These are phyloP conservation scores for Siniperca undulata DNA, from an alignment of 2,797 vertebrate species.

Conservation along the genomic window DNA sequence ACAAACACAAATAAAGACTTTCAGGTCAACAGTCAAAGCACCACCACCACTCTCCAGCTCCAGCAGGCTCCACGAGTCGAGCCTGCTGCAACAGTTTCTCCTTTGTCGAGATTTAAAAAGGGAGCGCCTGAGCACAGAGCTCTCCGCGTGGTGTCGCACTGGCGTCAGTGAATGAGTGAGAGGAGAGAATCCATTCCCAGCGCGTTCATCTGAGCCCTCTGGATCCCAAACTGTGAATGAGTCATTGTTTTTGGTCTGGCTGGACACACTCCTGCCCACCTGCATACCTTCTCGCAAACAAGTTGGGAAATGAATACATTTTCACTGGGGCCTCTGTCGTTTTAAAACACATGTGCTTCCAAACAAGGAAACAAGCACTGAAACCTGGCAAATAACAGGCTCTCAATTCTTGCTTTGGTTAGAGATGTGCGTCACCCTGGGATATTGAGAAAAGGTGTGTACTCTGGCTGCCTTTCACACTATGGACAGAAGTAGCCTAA, in stretches of 20 bases:
- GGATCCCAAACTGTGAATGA: slow-evolving; percentile 40
- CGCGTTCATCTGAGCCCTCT: slow-evolving; percentile 24
- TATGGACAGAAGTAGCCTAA: slow-evolving; percentile 25
- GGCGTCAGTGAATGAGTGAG: slow-evolving; percentile 8
- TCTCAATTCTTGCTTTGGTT: slow-evolving; percentile 19
- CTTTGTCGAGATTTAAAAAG: slow-evolving; percentile 58
- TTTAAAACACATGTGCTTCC: slow-evolving; percentile 9
- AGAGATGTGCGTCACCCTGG: slow-evolving; percentile 35
- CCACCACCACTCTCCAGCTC: slow-evolving; percentile 12
- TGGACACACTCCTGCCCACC: slow-evolving; percentile 26
- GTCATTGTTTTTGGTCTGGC: slow-evolving; percentile 41
- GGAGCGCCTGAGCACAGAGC: slow-evolving; percentile 34
- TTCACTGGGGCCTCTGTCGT: neutral
- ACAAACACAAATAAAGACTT: slow-evolving; percentile 42
- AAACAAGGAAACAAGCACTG: neutral
- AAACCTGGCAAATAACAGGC: slow-evolving; percentile 5
- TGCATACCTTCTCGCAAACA: slow-evolving; percentile 21
- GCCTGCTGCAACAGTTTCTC: slow-evolving; percentile 61
- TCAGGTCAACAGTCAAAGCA: slow-evolving; percentile 46
- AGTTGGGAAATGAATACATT: slow-evolving; percentile 23
- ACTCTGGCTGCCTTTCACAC: slow-evolving; percentile 26
- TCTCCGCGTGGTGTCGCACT: slow-evolving; percentile 5
- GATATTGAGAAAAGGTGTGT: slow-evolving; percentile 35
- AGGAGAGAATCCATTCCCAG: slow-evolving; percentile 19
- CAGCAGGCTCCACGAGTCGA: slow-evolving; percentile 37